phyloP scores from a whole-genome alignment of 1,140 invertebrate species.

The Dermatophagoides farinae region DNA sequence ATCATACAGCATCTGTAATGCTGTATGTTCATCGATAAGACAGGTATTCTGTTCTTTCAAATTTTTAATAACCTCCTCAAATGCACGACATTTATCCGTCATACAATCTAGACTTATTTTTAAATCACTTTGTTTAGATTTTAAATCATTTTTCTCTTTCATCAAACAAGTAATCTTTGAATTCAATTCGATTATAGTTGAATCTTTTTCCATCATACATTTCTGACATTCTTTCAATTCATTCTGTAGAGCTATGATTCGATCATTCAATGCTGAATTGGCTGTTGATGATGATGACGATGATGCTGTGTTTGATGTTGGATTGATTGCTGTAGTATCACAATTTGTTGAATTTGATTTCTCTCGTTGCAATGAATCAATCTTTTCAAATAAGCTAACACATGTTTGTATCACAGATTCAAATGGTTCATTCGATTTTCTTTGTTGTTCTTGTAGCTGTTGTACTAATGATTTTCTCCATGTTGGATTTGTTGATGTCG shows the following conservation, averaged over 20 bases:
- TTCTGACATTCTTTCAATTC: slow-evolving; percentile 33
- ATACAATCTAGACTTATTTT: neutral
- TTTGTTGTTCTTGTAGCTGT: slow-evolving; percentile 13
- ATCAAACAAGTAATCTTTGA: slow-evolving; percentile 45
- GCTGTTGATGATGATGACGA: neutral
- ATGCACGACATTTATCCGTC: slow-evolving; percentile 5
- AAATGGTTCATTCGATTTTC: slow-evolving; percentile 13
- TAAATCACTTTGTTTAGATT: slow-evolving; percentile 12
- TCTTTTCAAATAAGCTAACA: slow-evolving; percentile 15
- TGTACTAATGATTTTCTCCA: slow-evolving; percentile 10
- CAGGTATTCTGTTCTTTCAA: slow-evolving; percentile 32
- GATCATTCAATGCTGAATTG: neutral
- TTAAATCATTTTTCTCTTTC: slow-evolving; percentile 32
- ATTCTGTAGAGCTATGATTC: slow-evolving; percentile 65
- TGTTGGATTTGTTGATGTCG: neutral
- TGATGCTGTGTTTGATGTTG: neutral
- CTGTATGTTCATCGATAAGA: slow-evolving; percentile 80
- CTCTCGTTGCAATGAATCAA: slow-evolving; percentile 17
- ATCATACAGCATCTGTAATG: slow-evolving; percentile 67
- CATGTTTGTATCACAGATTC: slow-evolving; percentile 13
- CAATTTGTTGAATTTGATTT: slow-evolving; percentile 13
- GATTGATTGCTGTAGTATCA: neutral
- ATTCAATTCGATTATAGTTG: slow-evolving; percentile 46
- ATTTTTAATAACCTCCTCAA: slow-evolving; percentile 15
- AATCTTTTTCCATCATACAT: slow-evolving; percentile 28